Evolutionary conservation across 1,140 invertebrate genomes (phyloP).

Genomic region (Pseudomyrmex flavicornis): DNA sequence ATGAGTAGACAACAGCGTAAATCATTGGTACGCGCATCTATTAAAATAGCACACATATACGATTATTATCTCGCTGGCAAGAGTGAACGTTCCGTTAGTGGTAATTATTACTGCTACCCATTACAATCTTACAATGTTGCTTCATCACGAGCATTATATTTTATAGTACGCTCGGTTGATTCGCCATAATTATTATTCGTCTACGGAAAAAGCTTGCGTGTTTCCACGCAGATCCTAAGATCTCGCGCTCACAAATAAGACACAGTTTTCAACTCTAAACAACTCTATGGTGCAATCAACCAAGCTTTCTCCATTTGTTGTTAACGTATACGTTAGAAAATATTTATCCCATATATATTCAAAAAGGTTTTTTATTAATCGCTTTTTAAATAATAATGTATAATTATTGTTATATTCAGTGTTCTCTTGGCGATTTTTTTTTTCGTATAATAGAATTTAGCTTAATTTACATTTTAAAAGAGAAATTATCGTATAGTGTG

Average conservation of each 20-base stretch:
- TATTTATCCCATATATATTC: background rate
- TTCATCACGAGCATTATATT: conserved; percentile 42
- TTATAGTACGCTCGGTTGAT: conserved; percentile 58
- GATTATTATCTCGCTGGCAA: conserved; percentile 42
- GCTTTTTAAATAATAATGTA: too few relatives aligned
- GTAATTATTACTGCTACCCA: conserved; percentile 40
- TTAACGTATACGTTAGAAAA: background rate
- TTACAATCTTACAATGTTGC: conserved; percentile 51
- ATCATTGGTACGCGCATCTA: conserved; percentile 48
- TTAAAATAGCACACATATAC: conserved; percentile 49
- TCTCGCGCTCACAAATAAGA: background rate
- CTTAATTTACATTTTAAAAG: conserved; percentile 2
- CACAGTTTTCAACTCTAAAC: background rate
- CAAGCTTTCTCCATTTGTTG: background rate
- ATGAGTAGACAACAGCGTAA: conserved; percentile 49
- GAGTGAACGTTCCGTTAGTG: conserved; percentile 40
- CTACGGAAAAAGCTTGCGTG: conserved; percentile 33
- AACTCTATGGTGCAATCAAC: background rate
- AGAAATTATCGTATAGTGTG: background rate
- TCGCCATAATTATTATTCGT: conserved; percentile 53
- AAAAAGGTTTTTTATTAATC: too few relatives aligned
- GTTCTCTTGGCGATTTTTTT: background rate
- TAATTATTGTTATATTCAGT: too few relatives aligned
- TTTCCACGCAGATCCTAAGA: conserved; percentile 3
- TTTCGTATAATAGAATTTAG: background rate